phyloP scores from a whole-genome alignment of 2,113 vertebrate genomes.

The Misgurnus anguillicaudatus region DNA sequence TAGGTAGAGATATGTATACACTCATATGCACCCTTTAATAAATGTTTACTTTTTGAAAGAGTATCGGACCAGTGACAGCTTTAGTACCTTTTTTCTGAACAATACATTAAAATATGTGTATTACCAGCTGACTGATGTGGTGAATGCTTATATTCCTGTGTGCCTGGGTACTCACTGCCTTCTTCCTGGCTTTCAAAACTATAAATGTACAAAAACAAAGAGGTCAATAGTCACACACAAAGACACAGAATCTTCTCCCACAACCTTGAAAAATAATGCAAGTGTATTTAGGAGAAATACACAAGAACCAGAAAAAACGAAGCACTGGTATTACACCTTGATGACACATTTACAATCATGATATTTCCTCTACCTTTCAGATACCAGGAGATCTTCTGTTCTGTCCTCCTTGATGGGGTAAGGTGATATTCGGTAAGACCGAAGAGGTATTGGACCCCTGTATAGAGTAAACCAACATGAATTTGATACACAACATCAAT shows the following conservation, averaged over 20 bases:
- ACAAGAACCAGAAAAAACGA: neutral
- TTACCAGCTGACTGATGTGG: conserved; percentile 65
- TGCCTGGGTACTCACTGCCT: conserved; percentile 57
- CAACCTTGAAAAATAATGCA: too few species aligned
- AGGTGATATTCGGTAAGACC: conserved; percentile 65
- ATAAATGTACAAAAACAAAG: conserved; percentile 32
- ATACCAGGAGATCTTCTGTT: conserved; percentile 59
- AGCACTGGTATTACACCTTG: neutral
- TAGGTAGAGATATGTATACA: too few species aligned
- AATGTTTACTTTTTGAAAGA: too few species aligned
- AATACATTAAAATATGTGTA: neutral
- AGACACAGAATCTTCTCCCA: too few species aligned
- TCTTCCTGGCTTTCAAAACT: conserved; percentile 71
- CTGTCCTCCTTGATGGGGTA: conserved; percentile 66
- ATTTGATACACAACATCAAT: neutral
- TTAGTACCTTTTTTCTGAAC: too few species aligned
- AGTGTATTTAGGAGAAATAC: neutral
- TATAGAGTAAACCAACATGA: neutral
- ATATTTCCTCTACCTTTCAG: conserved; percentile 59
- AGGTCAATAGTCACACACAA: too few species aligned
- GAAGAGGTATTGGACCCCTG: conserved; percentile 58
- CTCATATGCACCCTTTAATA: too few species aligned
- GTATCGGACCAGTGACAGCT: neutral
- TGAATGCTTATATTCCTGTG: conserved; percentile 59
- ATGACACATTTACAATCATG: neutral